Conservation (phyloP, 2,797 vertebrate genomes). For the Sebastes flavidus region DNA sequence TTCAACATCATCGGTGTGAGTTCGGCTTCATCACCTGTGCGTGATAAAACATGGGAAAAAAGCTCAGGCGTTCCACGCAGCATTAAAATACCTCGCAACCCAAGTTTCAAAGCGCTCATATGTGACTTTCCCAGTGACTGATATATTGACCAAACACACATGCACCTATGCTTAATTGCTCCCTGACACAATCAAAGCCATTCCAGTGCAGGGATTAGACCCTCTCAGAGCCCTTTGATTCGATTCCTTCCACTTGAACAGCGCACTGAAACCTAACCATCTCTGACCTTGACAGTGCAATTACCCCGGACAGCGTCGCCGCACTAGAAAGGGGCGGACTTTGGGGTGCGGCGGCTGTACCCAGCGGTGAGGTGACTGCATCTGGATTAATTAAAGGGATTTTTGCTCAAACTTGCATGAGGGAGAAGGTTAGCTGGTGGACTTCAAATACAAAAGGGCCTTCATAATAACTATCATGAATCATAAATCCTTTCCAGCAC, state of each 20-base stretch:
- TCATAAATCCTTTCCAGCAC: slow-evolving; percentile 4
- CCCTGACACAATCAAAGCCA: slow-evolving; percentile 68
- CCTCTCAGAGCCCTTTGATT: slow-evolving; percentile 65
- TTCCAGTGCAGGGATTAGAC: slow-evolving; percentile 64
- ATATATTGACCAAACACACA: slow-evolving; percentile 61
- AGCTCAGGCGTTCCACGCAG: slow-evolving; percentile 16
- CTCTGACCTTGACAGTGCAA: slow-evolving; percentile 64
- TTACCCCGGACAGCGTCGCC: slow-evolving; percentile 45
- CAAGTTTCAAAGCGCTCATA: slow-evolving; percentile 40
- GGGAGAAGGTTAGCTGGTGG: slow-evolving; percentile 20
- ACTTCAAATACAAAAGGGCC: slow-evolving; percentile 50
- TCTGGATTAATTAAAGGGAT: slow-evolving; percentile 65
- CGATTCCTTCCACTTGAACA: slow-evolving; percentile 67
- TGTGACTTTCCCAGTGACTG: slow-evolving; percentile 25
- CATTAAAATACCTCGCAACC: slow-evolving; percentile 36
- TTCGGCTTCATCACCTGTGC: slow-evolving; percentile 5
- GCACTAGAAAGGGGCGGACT: slow-evolving; percentile 25
- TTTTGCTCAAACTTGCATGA: slow-evolving; percentile 53
- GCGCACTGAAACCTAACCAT: slow-evolving; percentile 59
- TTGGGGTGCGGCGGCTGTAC: slow-evolving; percentile 36
- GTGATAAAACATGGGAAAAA: slow-evolving; percentile 40
- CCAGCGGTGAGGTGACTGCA: slow-evolving; percentile 49
- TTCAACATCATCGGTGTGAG: not conserved
- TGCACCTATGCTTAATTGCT: slow-evolving; percentile 60
- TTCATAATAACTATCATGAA: slow-evolving; percentile 24